These are phyloP conservation scores for Nycticryphes semicollaris DNA, from an alignment of 2,113 vertebrate species.

Conservation along the genomic window DNA sequence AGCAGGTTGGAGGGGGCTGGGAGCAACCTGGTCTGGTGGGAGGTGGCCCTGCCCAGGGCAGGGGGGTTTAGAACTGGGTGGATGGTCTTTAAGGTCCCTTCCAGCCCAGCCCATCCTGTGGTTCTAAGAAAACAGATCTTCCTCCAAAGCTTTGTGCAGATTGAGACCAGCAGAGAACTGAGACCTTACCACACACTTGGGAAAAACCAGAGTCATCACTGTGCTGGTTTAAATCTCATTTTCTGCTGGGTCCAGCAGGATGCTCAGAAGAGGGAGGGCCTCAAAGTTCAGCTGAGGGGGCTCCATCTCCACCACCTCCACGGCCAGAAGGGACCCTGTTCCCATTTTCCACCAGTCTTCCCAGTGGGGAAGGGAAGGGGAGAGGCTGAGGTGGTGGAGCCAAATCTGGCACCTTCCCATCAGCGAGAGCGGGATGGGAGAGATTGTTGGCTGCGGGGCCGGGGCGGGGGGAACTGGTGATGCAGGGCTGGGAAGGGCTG, in stretches of 20 bases:
- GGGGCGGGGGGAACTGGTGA: no score
- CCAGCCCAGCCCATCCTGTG: neutral
- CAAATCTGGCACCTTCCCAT: neutral
- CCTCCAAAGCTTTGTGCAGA: neutral
- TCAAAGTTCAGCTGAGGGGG: neutral
- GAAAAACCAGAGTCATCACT: neutral
- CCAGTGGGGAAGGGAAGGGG: neutral
- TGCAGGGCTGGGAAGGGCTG: no score
- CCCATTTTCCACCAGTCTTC: neutral
- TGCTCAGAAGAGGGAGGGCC: fast-evolving
- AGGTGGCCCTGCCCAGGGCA: neutral
- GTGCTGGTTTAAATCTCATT: neutral
- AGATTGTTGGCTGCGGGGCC: fast-evolving
- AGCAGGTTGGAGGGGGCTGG: neutral
- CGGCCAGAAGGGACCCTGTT: neutral
- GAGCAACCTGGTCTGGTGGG: neutral
- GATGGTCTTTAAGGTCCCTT: neutral
- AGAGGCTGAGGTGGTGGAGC: neutral
- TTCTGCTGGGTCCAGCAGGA: neutral
- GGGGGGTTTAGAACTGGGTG: neutral
- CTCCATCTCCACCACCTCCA: neutral
- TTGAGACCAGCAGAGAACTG: fast-evolving
- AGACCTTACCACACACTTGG: fast-evolving
- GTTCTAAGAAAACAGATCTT: neutral
- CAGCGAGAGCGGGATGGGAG: neutral